Evolutionary conservation across 2,888 invertebrate genomes (phyloP), one percentile per base, ranked within the genome.

Genomic region (Macrostomum cliftonense): DNA sequence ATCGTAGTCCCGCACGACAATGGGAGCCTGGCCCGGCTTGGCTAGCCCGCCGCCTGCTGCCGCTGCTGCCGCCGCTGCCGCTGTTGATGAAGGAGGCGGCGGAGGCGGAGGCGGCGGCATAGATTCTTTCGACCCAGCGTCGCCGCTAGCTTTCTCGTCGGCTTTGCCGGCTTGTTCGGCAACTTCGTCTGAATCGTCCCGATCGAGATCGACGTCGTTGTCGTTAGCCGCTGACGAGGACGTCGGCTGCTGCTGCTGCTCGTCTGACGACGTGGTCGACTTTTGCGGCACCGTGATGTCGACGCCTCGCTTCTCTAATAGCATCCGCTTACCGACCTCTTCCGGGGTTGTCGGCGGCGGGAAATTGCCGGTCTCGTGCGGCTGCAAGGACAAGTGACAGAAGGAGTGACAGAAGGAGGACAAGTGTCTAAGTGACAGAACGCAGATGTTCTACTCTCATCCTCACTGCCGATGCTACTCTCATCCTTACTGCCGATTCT

Each of bases 291-390:
- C 40, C 2, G 19, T 40, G 16, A 40, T 19, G 40, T 40, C 19
- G 5, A 16, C 53, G 12, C 48, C 45, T 45, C 74, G 58, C 56
- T 78, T 78, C 69, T 85, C 84, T 70, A 88, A 84, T 1, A 95
- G 73, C 45, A 93, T 82, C 49, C 93, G 75, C 1, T 91, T 88
- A 1, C 95, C 95, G 0, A 95, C 93, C 71, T 93, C 91, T 55
- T 88, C 82, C 0, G 93, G 91, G 5, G 88, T 93, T 0, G 93
- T 95, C 0, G 93, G 95, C 2, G 93, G 87, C 1, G 93, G 93
- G 63, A 93, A 87, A 65, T 89, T 86, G 13, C 71, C 69, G 63
- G 52, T 17, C 52, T 51, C 46, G 45, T 42, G 36, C 12, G 50
- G 14, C 14, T 46, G 4, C 19, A 51, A 47, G 43, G 28, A 7